Evolutionary conservation across 2,797 vertebrate genomes (phyloP), one percentile per base, ranked within the genome.

Genomic region (Parotocinclus haroldoi): DNA sequence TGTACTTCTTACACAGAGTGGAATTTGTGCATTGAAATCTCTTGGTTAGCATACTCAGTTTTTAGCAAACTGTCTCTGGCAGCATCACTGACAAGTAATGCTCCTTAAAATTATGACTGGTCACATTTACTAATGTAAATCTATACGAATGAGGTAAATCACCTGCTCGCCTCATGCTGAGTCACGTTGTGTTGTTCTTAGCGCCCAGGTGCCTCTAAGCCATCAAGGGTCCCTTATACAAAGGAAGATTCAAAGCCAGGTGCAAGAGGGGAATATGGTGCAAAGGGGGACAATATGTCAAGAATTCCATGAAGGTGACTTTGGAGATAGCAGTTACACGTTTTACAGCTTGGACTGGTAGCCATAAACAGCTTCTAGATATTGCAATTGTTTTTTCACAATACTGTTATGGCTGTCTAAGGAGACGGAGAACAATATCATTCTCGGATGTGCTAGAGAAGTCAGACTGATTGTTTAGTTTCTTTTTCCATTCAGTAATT

Each of bases 21-120:
- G 13, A n/a, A 36, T 4, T 16, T n/a, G 12, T 51, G 54, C 19
- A 27, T 27, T 39, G 18, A 58, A 72, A 72, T 13, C 12, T 50
- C 58, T 62, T 71, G 75, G 49, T 76, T 68, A 73, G 52, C 44
- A 38, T 68, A 74, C 74, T 71, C 65, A 68, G 56, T 45, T 53
- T 46, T 57, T 63, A 19, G 14, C n/a, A 39, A 58, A 51, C 16
- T 1, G 6, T 9, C 18, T 45, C 18, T 60, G 61, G 38, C 13
- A 12, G 51, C 10, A 14, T 51, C 54, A 40, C 59, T 12, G 42
- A 46, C 7, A 42, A 44, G 39, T 4, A 50, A 46, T 10, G 10
- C 61, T 51, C 10, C 19, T 68, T 46, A 46, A 38, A 50, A 71
- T 9, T 42, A 11, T 42, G 3, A 42, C 40, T 42, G 8, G 1